Base-by-base conservation (phyloP, 2,888 invertebrate genomes). In the Opisthograptis luteolata region DNA sequence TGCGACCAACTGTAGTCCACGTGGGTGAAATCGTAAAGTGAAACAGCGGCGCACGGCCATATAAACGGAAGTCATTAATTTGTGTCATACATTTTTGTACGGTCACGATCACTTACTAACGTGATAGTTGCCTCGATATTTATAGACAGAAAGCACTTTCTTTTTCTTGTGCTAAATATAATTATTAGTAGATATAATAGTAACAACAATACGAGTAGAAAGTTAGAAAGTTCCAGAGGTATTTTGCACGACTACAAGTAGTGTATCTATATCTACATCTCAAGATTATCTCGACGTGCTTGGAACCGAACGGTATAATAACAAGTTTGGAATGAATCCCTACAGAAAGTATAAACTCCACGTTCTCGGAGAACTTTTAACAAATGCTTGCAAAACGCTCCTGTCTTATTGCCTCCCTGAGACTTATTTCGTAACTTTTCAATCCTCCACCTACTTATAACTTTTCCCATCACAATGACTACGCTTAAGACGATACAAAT, bases 381-480 rank as follows among this genome's bases (percentile, higher is more conserved):
- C 76, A 83, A 80, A 83, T 78, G 72, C 73, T 66, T 70, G 70
- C 74, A 76, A 77, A 79, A 76, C 71, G 73, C 62, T 72, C 63
- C 59, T 71, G 72, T 81, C 71, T 75, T 78, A 74, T 76, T 76
- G 78, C 73, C 69, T 77, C 60, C 64, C 58, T 49, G 70, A 73
- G 75, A 81, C 73, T 77, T 79, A 80, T 78, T 73, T 74, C 65
- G 61, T 63, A 82, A 84, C 75, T 81, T 84, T 79, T 73, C 80
- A 82, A 81, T 82, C 76, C 79, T 76, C 64, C 60, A 73, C 68
- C 73, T 76, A 74, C 77, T 83, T 82, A 78, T 73, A 84, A 85
- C 83, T 85, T 85, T 85, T 82, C 76, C 81, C 79, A 84, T 84
- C 81, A 81, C 74, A 74, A 76, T 79, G 78, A 79, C 72, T 77